Percentiles rank a stretch among this genome's conserved stretches.
Conservation (phyloP, 1,140 invertebrate genomes). For the Zelostemma sp. region DNA sequence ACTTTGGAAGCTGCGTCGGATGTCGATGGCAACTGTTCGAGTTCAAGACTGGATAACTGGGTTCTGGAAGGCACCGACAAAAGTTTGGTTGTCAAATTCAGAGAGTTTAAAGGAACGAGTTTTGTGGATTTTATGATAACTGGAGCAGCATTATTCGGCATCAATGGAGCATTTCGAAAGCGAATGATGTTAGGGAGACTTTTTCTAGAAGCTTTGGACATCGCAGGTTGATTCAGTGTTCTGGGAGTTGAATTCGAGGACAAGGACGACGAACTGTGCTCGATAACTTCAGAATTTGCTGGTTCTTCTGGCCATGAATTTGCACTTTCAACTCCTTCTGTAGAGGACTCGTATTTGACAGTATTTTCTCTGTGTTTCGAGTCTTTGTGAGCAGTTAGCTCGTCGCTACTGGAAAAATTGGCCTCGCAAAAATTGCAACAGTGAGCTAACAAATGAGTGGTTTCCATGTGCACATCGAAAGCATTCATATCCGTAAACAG, state of each 20-base stretch:
- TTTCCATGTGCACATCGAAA: conserved; percentile 47
- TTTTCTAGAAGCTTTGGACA: conserved; percentile 19
- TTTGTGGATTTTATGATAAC: conserved; percentile 24
- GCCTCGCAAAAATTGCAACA: conserved; percentile 38
- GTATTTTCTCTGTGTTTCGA: conserved; percentile 25
- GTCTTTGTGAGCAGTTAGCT: conserved; percentile 37
- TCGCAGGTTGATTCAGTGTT: conserved; percentile 4
- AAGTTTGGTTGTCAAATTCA: conserved; percentile 18
- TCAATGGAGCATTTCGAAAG: not conserved
- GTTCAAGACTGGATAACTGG: conserved; percentile 3
- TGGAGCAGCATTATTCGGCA: conserved; percentile 15
- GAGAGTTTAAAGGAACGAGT: conserved; percentile 14
- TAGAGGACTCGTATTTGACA: conserved; percentile 9
- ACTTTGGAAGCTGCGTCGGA: conserved; percentile 6
- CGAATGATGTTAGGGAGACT: conserved; percentile 36
- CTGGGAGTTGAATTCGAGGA: conserved; percentile 8
- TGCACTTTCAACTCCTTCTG: not conserved
- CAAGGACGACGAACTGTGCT: not conserved
- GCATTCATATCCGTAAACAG: conserved; percentile 38
- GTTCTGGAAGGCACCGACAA: not conserved
- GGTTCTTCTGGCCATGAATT: conserved; percentile 12
- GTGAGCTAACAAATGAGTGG: conserved; percentile 29
- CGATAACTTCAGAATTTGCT: conserved; percentile 12
- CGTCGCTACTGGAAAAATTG: conserved; percentile 25
- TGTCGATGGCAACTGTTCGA: conserved; percentile 3